A percentile compares a stretch with the other conserved stretches of the same genome.
These are phyloP conservation scores for Avahi laniger DNA, from an alignment of 2,797 vertebrate genomes.

Conservation along the genomic window DNA sequence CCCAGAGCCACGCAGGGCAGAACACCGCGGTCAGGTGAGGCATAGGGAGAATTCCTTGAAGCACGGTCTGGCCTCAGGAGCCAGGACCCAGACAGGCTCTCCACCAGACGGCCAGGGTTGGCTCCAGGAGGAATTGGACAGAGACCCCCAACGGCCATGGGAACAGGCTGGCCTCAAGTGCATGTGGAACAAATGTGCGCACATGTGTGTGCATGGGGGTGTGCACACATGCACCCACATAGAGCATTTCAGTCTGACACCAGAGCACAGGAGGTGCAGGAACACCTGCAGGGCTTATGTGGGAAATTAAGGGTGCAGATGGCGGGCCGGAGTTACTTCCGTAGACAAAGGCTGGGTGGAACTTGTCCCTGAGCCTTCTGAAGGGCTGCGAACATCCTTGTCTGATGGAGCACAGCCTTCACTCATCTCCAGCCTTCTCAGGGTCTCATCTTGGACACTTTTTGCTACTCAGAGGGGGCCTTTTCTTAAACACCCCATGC, in stretches of 20 bases:
- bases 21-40: background rate
- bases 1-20: background rate
- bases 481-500: background rate
- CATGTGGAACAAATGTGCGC: accelerated
- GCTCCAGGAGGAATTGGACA: background rate
- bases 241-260: background rate
- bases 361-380: background rate
- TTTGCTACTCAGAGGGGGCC: background rate
- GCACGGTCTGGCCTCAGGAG: background rate
- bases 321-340: background rate
- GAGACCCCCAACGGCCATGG: background rate
- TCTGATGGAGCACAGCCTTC: background rate
- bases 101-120: background rate
- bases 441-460: background rate
- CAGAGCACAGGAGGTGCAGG: background rate
- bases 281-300: background rate
- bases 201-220: too few species aligned
- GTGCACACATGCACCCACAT: background rate
- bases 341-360: background rate
- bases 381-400: background rate
- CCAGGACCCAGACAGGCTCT: background rate
- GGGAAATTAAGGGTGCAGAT: accelerated
- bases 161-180: background rate
- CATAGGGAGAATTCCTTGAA: background rate
- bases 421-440: background rate